Conservation (phyloP, 1,140 invertebrate species). For the Drusus annulatus region DNA sequence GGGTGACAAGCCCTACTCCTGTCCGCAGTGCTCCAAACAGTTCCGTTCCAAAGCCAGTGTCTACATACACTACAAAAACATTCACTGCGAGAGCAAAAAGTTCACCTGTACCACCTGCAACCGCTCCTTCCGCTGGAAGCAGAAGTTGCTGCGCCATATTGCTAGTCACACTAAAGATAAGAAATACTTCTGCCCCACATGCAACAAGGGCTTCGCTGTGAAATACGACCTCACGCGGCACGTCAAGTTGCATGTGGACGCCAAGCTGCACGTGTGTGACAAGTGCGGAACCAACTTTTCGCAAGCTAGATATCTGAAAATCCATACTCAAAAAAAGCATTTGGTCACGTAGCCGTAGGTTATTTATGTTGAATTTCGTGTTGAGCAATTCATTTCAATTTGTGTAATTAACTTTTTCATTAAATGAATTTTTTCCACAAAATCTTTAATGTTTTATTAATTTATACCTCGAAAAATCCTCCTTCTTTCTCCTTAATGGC, state of each 20-base stretch:
- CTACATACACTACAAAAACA: conserved; percentile 72
- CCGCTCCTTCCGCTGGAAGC: conserved; percentile 69
- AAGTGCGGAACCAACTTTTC: conserved; percentile 73
- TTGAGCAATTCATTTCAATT: not conserved
- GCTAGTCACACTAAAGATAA: conserved; percentile 69
- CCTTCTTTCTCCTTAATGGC: too few relatives aligned
- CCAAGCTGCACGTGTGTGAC: conserved; percentile 71
- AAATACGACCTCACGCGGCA: conserved; percentile 71
- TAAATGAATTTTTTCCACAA: conserved; percentile 16
- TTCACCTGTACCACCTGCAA: conserved; percentile 68
- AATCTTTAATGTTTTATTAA: conserved; percentile 10
- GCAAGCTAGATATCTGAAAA: conserved; percentile 72
- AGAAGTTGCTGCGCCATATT: conserved; percentile 69
- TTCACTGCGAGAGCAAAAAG: conserved; percentile 70
- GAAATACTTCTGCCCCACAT: conserved; percentile 69
- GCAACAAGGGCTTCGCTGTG: conserved; percentile 71
- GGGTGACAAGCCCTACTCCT: conserved; percentile 68
- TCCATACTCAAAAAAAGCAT: conserved; percentile 65
- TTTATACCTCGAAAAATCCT: too few relatives aligned
- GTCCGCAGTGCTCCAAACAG: conserved; percentile 70
- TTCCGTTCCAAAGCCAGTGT: conserved; percentile 71
- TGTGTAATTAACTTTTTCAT: conserved; percentile 11
- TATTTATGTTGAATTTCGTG: not conserved
- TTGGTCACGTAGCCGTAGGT: conserved; percentile 24
- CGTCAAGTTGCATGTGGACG: conserved; percentile 69